These are phyloP conservation scores for Aporophyla nigra DNA, from an alignment of 2,888 invertebrate species.

Conservation along the genomic window DNA sequence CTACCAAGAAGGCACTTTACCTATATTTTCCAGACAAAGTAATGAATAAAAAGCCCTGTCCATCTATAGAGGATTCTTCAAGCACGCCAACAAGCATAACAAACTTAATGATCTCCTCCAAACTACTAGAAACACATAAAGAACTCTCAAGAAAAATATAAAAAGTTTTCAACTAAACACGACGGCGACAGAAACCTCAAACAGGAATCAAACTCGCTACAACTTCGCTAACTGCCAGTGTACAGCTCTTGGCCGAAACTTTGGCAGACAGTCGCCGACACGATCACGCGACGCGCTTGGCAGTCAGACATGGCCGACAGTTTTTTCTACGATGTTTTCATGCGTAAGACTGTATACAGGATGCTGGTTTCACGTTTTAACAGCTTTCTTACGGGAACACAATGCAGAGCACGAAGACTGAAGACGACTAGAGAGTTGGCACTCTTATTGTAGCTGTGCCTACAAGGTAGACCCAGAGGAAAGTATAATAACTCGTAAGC, in stretches of 20 bases:
- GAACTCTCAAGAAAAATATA: slow-evolving; percentile 29
- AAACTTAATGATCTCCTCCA: slow-evolving; percentile 5
- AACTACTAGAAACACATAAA: slow-evolving; percentile 37
- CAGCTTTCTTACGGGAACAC: background rate
- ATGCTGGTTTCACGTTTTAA: background rate
- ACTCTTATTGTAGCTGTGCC: too few relatives aligned
- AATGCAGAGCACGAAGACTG: background rate
- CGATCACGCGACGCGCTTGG: slow-evolving; percentile 17
- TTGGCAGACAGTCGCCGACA: slow-evolving; percentile 48
- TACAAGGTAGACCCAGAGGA: background rate
- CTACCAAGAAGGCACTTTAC: background rate
- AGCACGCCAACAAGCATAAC: background rate
- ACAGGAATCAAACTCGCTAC: slow-evolving; percentile 43
- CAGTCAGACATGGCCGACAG: slow-evolving; percentile 32
- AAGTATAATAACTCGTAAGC: background rate
- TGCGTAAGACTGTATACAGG: slow-evolving; percentile 26
- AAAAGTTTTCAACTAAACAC: slow-evolving; percentile 54
- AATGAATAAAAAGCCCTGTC: background rate
- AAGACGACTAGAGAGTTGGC: too few relatives aligned
- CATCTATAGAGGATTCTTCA: background rate
- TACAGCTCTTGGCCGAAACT: slow-evolving; percentile 33
- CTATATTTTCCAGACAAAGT: background rate
- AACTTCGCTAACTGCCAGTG: slow-evolving; percentile 37
- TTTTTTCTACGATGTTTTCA: slow-evolving; percentile 25
- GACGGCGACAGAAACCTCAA: slow-evolving; percentile 45